Evolutionary conservation across 2,888 invertebrate species (phyloP), one percentile per base, ranked within the genome.

Genomic region (Blera fallax): DNA sequence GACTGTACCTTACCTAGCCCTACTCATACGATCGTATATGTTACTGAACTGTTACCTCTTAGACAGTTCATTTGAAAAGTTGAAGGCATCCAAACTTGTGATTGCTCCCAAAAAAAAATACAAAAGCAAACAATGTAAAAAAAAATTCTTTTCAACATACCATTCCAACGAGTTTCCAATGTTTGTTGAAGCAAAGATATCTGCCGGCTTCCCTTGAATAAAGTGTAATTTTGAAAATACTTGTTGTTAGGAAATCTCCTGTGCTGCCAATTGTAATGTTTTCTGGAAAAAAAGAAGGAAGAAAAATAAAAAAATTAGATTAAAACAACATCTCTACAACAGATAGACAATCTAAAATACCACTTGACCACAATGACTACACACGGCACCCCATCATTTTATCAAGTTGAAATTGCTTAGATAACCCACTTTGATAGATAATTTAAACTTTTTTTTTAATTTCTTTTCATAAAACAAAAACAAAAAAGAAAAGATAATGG

Each of bases 111-210:
- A n/a, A n/a, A n/a, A n/a, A n/a, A n/a, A n/a, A n/a, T n/a, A n/a
- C n/a, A n/a, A n/a, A n/a, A n/a, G n/a, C n/a, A n/a, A n/a, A n/a
- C n/a, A n/a, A n/a, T n/a, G n/a, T n/a, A n/a, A n/a, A n/a, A n/a
- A n/a, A n/a, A n/a, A n/a, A n/a, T n/a, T n/a, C n/a, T n/a, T n/a
- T n/a, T 37, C 7, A 60, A 88, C 91, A 90, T 74, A 91, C 91
- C 91, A 89, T 89, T 89, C 91, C 91, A 88, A 91, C 90, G 83
- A 91, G 89, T 87, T 88, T 88, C 87, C 90, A 90, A 24, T 82
- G 67, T 76, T 88, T 87, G 78, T 88, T 89, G 88, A 91, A 91
- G 89, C 91, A 91, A 82, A 91, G 89, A 88, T 89, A 91, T 50
- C 89, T 89, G 43, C 88, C 89, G 82, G 90, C 91, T 88, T 90